Base-by-base conservation (phyloP, 2,888 invertebrate genomes). In the Unio pictorum region DNA sequence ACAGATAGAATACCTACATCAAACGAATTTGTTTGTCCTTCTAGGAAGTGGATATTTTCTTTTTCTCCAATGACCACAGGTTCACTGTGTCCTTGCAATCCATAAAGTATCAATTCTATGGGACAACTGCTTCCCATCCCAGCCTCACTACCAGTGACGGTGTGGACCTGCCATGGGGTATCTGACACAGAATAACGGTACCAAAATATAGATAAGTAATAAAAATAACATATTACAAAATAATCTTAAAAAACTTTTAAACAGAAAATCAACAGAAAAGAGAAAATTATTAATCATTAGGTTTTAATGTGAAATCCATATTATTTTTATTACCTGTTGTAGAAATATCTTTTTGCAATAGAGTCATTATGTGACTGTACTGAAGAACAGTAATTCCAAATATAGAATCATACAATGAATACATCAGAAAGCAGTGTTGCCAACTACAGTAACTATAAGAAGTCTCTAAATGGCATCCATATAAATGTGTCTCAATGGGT, bases 71-170 rank as follows among this genome's bases (percentile, higher is more conserved):
- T 74, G 8, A 78, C 45, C 55, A 79, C 56, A 5, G 82, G 77
- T 28, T 75, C 70, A 54, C 74, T 78, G 55, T 75, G 73, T 11
- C 82, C 83, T 60, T 78, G 78, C 17, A 78, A 81, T 26, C 84
- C 84, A 75, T 83, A 84, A 45, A 84, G 69, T 0, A 84, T 72
- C 54, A 84, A 55, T 11, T 75, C 73, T 23, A 81, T 67, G 4
- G 72, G 57, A 34, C 74, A 70, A n/a, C 65, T 72, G 62, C 81
- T 82, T 11, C 82, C 83, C 56, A 80, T 72, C 1, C 76, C 78
- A 15, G 64, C 64, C 56, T 74, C 79, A 4, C 78, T 71, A 7
- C 83, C 82, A 17, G 83, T 84, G 34, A 74, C 77, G 34, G 79
- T 76, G 56, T 77, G 78, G n/a, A 84, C 72, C n/a, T 68, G 72